A percentile compares a stretch with the other conserved stretches of the same genome.
Evolutionary conservation across 2,113 vertebrate genomes (phyloP).

Genomic region (Aptenodytes patagonicus): DNA sequence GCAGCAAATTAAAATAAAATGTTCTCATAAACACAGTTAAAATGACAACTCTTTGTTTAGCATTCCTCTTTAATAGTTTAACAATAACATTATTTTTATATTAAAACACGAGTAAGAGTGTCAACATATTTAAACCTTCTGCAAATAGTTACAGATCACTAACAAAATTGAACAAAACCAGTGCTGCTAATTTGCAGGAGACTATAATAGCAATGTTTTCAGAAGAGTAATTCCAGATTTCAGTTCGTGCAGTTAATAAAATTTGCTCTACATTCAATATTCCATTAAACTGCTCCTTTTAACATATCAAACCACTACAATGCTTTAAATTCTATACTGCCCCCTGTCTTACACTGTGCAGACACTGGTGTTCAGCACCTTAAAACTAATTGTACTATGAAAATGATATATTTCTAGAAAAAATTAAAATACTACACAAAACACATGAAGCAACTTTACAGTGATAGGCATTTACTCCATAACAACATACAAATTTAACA

Average conservation of each 20-base stretch:
- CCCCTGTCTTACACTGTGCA: background rate
- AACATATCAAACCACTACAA: background rate
- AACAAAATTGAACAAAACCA: background rate
- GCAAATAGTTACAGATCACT: background rate
- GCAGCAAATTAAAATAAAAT: conserved; percentile 71
- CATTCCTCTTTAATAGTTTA: background rate
- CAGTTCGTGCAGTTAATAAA: background rate
- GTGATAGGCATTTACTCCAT: background rate
- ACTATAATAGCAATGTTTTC: background rate
- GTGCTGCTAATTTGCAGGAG: background rate
- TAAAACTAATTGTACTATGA: background rate
- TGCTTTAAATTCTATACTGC: background rate
- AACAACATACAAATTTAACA: background rate
- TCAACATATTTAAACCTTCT: background rate
- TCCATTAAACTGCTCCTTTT: background rate
- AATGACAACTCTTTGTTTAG: conserved; percentile 6
- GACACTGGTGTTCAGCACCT: background rate
- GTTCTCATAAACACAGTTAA: conserved; percentile 60
- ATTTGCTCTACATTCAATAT: background rate
- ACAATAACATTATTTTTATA: background rate
- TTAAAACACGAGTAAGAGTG: background rate
- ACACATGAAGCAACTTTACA: background rate
- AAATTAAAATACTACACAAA: background rate
- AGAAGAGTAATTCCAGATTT: background rate
- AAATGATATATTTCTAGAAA: background rate